Percentiles rank a stretch among this genome's conserved stretches.
Evolutionary conservation across 1,140 invertebrate species (phyloP).

Genomic region (Drosophila bifasciata): DNA sequence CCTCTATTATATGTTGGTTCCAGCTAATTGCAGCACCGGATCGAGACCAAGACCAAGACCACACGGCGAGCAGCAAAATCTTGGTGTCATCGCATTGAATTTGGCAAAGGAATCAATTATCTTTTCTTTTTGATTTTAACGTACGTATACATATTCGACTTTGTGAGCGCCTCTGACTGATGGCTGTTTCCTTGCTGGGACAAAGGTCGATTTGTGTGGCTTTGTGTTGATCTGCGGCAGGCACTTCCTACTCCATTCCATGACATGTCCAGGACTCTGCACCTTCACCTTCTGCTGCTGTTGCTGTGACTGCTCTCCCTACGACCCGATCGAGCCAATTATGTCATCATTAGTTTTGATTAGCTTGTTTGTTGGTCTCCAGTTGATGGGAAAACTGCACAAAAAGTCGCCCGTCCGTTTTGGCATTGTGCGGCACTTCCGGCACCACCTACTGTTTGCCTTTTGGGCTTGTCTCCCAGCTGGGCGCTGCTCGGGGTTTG

Average conservation of each 20-base stretch:
- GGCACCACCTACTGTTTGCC: constrained; percentile 76
- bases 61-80: constrained; percentile 61
- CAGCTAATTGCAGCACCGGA: constrained; percentile 51
- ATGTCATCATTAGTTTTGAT: constrained; percentile 82
- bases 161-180: constrained; percentile 62
- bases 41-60: constrained; percentile 41
- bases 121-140: constrained; percentile 46
- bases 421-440: constrained; percentile 53
- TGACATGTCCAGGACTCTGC: constrained; percentile 13
- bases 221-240: constrained; percentile 53
- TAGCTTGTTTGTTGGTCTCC: constrained; percentile 59
- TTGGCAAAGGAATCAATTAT: constrained; percentile 80
- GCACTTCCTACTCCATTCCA: constrained; percentile 56
- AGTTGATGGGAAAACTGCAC: constrained; percentile 62
- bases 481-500: constrained; percentile 43
- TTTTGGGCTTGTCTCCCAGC: constrained; percentile 46
- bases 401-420: too few species aligned
- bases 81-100: constrained; percentile 75
- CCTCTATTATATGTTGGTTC: constrained; percentile 45
- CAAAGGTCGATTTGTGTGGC: constrained; percentile 44
- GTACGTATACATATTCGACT: constrained; percentile 27
- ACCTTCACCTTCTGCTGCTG: constrained; percentile 31
- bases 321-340: constrained; percentile 65
- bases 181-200: constrained; percentile 66
- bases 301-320: background rate